Base-by-base conservation (phyloP, 2,888 invertebrate genomes). In the Acleris sparsana region DNA sequence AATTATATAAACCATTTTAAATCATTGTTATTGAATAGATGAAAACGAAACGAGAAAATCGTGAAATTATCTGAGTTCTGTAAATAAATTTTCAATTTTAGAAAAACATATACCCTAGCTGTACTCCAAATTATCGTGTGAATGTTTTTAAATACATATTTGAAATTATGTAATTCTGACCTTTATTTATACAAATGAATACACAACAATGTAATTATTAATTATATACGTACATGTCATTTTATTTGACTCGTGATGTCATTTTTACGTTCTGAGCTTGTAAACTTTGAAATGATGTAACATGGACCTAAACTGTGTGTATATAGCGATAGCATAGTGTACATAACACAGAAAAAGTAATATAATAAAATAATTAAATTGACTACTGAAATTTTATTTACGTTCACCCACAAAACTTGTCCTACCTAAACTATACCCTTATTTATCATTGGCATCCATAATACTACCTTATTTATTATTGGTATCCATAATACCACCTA, bases 241-340 rank as follows among this genome's bases (percentile, higher is more conserved):
- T 70, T 67, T 60, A 71, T 59, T 58, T 56, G 68, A n/a, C n/a
- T n/a, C 44, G 44, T 44, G 44, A 70, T 69, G 68, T 69, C 74
- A 46, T 46, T 46, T 62, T 72, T 70, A 71, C 67, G 69, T 71
- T 75, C 72, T 69, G 75, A 75, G 76, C 78, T 76, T 73, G 53
- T 69, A 72, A 69, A 72, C 75, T 72, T 74, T 69, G 72, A 52
- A 22, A 77, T 80, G 77, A 75, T 80, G 75, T 82, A 80, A 82
- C 71, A 88, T 83, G 89, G 89, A 91, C 89, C 90, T 89, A 91
- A 89, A 86, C 72, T 83, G 81, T 87, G 73, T 79, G 86, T 91
- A 89, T 84, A 90, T 88, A 88, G 85, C 84, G 84, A 77, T 73
- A 66, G 68, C 78, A 82, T 77, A 80, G 74, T 89, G 87, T 89